Evolutionary conservation across 2,888 invertebrate genomes (phyloP), one percentile per base, ranked within the genome.

Genomic region (Entomobrya proxima): DNA sequence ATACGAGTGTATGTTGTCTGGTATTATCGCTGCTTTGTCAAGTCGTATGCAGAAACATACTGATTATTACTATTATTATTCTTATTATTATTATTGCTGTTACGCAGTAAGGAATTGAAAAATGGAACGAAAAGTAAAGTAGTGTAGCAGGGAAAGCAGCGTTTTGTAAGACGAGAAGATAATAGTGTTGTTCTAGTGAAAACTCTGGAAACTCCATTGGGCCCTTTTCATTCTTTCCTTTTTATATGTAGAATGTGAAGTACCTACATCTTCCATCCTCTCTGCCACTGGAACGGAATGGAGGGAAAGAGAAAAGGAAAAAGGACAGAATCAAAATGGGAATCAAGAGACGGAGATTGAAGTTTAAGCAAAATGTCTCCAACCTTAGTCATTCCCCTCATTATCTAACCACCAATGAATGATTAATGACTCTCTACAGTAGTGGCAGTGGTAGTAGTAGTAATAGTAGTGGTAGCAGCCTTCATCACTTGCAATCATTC

Each of bases 401-500:
- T 89, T 89, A 89, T 88, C 88, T 85, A 86, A 88, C 86, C 86
- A 87, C 87, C 87, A 89, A 88, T 88, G 87, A 88, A 89, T 89
- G 89, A 89, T 88, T 89, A 87, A 89, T 89, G 88, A 86, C 87
- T 80, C 82, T 85, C 77, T 83, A n/a, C n/a, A n/a, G n/a, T n/a
- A n/a, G n/a, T n/a, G n/a, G n/a, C n/a, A n/a, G n/a, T n/a, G n/a
- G n/a, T n/a, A n/a, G n/a, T n/a, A n/a, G n/a, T n/a, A n/a, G n/a
- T n/a, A n/a, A n/a, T n/a, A n/a, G n/a, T n/a, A n/a, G n/a, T n/a
- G n/a, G n/a, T n/a, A n/a, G n/a, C 83, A 88, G 86, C 88, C 87
- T 87, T 88, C 88, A 84, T 86, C 88, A 88, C 88, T 84, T 87
- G 78, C 81, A 88, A 89, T 88, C 88, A 88, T 81, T 86, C 87